phyloP scores from a whole-genome alignment of 2,113 vertebrate genomes.

The Eidolon helvum region DNA sequence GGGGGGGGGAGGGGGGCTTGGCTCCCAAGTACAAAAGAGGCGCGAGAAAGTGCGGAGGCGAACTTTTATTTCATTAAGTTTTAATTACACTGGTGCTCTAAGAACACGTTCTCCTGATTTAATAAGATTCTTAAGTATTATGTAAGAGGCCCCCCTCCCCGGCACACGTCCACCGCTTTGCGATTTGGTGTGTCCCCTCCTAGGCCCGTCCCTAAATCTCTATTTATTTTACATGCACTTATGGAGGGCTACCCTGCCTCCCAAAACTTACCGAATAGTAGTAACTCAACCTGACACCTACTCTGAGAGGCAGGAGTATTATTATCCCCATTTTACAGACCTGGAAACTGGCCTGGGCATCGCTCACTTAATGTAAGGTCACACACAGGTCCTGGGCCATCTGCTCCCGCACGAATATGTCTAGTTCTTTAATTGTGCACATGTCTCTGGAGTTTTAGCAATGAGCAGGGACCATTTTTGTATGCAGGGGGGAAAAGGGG shows the following conservation, averaged over 20 bases:
- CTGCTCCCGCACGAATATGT: too few species aligned
- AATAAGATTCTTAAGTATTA: conserved; percentile 40
- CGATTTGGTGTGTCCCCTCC: neutral
- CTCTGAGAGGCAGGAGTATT: neutral
- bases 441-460: neutral
- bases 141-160: neutral
- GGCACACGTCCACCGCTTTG: neutral
- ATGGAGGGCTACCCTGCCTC: neutral
- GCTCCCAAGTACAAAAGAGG: neutral
- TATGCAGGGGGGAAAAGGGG: neutral
- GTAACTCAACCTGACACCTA: neutral
- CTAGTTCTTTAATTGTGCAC: neutral
- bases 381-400: too few species aligned
- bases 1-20: neutral
- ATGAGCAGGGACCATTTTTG: neutral
- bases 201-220: neutral
- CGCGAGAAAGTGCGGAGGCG: neutral
- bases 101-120: neutral
- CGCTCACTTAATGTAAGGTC: neutral
- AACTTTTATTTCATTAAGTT: conserved; percentile 49
- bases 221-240: neutral
- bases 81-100: conserved; percentile 41
- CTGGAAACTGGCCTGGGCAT: neutral
- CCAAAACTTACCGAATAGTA: neutral
- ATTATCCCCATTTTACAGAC: neutral